These are phyloP conservation scores for Engystomops pustulosus DNA, from an alignment of 2,113 vertebrate species.

Conservation along the genomic window DNA sequence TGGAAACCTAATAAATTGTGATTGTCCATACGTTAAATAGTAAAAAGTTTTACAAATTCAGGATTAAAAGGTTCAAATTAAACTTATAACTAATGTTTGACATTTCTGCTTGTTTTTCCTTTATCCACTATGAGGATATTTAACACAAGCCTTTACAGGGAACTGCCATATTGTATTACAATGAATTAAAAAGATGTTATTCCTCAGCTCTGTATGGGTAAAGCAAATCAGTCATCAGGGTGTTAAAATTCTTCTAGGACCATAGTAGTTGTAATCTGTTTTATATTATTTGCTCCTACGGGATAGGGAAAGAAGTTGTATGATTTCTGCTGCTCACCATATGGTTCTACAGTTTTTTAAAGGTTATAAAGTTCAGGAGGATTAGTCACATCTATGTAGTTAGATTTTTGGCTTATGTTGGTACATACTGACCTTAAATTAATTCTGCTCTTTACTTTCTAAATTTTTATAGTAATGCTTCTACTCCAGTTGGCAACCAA, in stretches of 20 bases:
- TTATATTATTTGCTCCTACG: conserved; percentile 3
- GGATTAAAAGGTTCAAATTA: too few relatives aligned
- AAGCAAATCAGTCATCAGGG: background rate
- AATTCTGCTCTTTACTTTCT: background rate
- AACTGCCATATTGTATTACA: background rate
- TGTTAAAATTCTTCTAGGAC: background rate
- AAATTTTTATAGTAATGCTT: background rate
- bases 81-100: too few relatives aligned
- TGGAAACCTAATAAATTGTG: too few relatives aligned
- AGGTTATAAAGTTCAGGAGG: conserved; percentile 37
- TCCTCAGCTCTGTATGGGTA: background rate
- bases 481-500: background rate
- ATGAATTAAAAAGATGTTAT: background rate
- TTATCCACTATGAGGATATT: background rate
- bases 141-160: background rate
- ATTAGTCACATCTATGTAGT: conserved; percentile 40
- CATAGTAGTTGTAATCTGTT: conserved; percentile 1
- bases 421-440: background rate
- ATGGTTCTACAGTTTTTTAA: conserved; percentile 11
- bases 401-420: background rate
- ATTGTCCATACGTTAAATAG: too few relatives aligned
- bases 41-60: too few relatives aligned
- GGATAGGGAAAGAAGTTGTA: background rate
- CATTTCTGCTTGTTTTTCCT: background rate
- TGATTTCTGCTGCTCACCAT: conserved; percentile 12